Evolutionary conservation across 2,797 vertebrate species (phyloP).

Genomic region (Sphenodon punctatus): DNA sequence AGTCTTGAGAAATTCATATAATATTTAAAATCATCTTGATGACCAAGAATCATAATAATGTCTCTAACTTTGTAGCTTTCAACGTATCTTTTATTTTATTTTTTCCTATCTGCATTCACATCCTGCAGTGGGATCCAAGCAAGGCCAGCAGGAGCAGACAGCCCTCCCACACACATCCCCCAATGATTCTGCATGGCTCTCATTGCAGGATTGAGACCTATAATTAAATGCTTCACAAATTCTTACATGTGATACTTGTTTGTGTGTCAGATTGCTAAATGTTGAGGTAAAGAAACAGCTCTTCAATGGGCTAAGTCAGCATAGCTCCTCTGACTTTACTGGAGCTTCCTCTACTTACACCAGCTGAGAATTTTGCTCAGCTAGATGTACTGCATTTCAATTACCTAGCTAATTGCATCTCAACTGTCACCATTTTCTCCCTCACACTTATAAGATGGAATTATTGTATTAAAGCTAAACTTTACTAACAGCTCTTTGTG

Average conservation of each 20-base stretch:
- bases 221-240: not conserved
- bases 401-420: accelerated
- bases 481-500: not conserved
- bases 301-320: too few species aligned
- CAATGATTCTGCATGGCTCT: not conserved
- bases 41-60: not conserved
- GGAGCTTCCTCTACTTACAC: too few species aligned
- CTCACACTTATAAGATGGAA: not conserved
- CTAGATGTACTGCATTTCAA: too few species aligned
- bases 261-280: not conserved
- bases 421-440: not conserved
- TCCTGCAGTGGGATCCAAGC: not conserved
- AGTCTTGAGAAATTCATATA: too few species aligned
- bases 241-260: not conserved
- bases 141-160: too few species aligned
- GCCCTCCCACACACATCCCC: too few species aligned
- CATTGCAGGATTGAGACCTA: not conserved
- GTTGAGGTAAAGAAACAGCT: too few species aligned
- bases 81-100: not conserved
- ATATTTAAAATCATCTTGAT: not conserved
- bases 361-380: too few species aligned
- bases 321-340: too few species aligned
- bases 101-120: not conserved
- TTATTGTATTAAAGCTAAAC: not conserved
- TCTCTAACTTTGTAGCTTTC: not conserved